Evolutionary conservation across 2,888 invertebrate species (phyloP).

Genomic region (Thereva nobilitata): DNA sequence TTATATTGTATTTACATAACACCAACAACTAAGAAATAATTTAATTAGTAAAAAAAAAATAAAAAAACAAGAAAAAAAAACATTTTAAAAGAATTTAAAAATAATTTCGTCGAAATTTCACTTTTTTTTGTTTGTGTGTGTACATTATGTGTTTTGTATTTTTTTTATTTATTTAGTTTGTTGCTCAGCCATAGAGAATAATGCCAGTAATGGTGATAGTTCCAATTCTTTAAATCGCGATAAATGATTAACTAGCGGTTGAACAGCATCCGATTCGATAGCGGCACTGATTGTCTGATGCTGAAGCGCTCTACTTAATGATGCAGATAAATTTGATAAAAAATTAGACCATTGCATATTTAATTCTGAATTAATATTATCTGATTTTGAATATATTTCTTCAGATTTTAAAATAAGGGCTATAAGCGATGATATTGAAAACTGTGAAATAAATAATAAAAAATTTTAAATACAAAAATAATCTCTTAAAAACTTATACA

Average conservation of each 20-base stretch:
- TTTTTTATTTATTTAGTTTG: slow-evolving; percentile 24
- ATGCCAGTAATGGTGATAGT: slow-evolving; percentile 54
- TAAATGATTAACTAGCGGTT: slow-evolving; percentile 56
- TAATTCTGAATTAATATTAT: slow-evolving; percentile 45
- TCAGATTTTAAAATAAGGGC: slow-evolving; percentile 54
- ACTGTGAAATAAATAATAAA: slow-evolving; percentile 47
- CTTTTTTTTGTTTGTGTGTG: not conserved
- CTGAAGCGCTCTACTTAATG: slow-evolving; percentile 55
- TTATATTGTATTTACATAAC: slow-evolving; percentile 23
- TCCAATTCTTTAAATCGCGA: slow-evolving; percentile 56
- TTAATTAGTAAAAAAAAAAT: slow-evolving; percentile 1
- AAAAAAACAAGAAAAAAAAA: slow-evolving; percentile 8
- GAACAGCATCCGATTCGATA: slow-evolving; percentile 56
- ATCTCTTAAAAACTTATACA: slow-evolving; percentile 18
- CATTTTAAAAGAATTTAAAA: not conserved
- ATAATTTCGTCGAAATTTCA: slow-evolving; percentile 8
- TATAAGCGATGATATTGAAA: slow-evolving; percentile 56
- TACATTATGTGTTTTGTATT: slow-evolving; percentile 9
- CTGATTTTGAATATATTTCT: slow-evolving; percentile 49
- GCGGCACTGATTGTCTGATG: slow-evolving; percentile 56
- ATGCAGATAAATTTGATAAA: slow-evolving; percentile 52
- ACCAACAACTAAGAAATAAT: slow-evolving; percentile 15
- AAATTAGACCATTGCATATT: slow-evolving; percentile 54
- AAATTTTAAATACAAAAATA: not conserved
- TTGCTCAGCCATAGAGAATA: slow-evolving; percentile 47